Evolutionary conservation across 2,113 vertebrate genomes (phyloP).

Genomic region (Taurulus bubalis): DNA sequence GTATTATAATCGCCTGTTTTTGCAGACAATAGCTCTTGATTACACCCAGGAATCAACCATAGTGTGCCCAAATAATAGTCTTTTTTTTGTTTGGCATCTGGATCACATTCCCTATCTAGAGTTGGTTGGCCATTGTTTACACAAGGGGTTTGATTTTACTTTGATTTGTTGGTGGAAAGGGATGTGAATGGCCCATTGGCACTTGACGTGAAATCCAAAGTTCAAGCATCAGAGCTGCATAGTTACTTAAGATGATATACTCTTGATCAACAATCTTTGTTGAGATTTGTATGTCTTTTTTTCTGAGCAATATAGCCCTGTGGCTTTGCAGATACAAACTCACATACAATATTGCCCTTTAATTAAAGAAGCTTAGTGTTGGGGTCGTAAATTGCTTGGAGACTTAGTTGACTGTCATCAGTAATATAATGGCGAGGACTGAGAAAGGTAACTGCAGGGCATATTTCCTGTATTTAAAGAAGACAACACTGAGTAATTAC

Average conservation of each 20-base stretch:
- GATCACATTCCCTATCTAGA: slow-evolving; percentile 32
- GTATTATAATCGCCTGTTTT: slow-evolving; percentile 27
- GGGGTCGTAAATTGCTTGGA: slow-evolving; percentile 14
- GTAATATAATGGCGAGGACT: slow-evolving; percentile 17
- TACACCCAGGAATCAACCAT: slow-evolving; percentile 23
- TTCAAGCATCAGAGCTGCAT: neutral
- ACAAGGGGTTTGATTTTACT: slow-evolving; percentile 19
- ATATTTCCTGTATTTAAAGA: slow-evolving; percentile 10
- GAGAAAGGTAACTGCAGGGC: neutral
- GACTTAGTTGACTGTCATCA: slow-evolving; percentile 23
- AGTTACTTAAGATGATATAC: slow-evolving; percentile 1
- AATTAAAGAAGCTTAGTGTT: slow-evolving; percentile 20
- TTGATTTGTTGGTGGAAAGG: slow-evolving; percentile 19
- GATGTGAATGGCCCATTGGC: neutral
- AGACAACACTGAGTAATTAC: neutral
- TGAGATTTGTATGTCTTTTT: slow-evolving; percentile 11
- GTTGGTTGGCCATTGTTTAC: slow-evolving; percentile 13
- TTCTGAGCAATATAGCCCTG: neutral
- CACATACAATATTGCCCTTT: slow-evolving; percentile 12
- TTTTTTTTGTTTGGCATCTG: slow-evolving; percentile 35
- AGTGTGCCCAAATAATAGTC: slow-evolving; percentile 6
- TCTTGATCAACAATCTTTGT: neutral
- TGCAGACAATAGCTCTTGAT: neutral
- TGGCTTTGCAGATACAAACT: slow-evolving; percentile 26
- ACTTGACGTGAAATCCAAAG: slow-evolving; percentile 13